Percentiles rank a stretch among this genome's conserved stretches.
Evolutionary conservation across 2,797 vertebrate genomes (phyloP).

Genomic region (Pseudochirops cupreus): DNA sequence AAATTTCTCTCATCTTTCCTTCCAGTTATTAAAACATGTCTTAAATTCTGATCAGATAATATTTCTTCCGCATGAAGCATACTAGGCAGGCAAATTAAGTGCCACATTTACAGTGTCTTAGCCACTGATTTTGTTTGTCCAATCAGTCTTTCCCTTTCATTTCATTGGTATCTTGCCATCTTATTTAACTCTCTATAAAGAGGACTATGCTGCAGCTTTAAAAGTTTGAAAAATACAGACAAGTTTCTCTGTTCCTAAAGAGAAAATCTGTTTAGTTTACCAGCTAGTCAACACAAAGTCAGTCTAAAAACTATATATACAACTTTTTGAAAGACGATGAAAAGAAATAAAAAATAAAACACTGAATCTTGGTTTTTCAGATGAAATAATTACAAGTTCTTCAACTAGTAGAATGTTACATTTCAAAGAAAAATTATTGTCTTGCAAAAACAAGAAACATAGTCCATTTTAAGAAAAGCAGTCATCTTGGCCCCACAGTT

Average conservation of each 20-base stretch:
- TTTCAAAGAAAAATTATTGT: neutral
- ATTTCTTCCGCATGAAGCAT: conserved; percentile 53
- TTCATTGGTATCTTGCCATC: conserved; percentile 34
- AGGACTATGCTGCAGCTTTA: neutral
- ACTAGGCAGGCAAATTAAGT: conserved; percentile 48
- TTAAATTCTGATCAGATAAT: conserved; percentile 18
- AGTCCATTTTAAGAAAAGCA: neutral
- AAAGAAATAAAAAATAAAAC: neutral
- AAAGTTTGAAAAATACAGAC: neutral
- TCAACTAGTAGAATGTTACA: neutral
- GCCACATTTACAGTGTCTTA: conserved; percentile 41
- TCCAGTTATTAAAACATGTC: conserved; percentile 40
- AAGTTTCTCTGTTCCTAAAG: conserved; percentile 33
- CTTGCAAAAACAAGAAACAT: neutral
- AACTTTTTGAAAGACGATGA: neutral
- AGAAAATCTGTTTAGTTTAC: neutral
- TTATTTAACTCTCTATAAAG: conserved; percentile 35
- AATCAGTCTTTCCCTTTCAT: conserved; percentile 46
- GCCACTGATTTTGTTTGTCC: conserved; percentile 24
- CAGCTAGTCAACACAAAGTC: conserved; percentile 44
- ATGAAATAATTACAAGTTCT: neutral
- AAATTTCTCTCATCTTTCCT: neutral
- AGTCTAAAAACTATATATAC: conserved; percentile 20
- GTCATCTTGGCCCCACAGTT: neutral
- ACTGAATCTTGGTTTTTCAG: neutral